Conservation (phyloP, 64 coral and sea anemone species). For the Actinia equina region DNA sequence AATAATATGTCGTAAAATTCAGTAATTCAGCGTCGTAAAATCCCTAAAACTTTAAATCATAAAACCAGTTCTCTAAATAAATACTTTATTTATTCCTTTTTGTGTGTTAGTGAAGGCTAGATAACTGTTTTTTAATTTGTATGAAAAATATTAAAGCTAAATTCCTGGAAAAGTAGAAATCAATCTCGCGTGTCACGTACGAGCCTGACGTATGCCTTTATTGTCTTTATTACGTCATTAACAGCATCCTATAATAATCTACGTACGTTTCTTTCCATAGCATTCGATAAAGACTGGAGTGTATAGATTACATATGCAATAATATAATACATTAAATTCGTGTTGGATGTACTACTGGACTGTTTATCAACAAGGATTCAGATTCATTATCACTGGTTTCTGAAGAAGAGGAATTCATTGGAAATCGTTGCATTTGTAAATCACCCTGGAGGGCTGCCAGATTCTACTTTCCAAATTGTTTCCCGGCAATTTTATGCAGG, state of each 20-base stretch:
- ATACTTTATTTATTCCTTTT: too few species aligned
- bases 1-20: neutral
- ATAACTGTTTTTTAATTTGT: neutral
- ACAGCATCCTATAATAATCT: neutral
- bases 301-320: neutral
- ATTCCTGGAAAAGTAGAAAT: neutral
- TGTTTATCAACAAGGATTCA: neutral
- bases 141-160: neutral
- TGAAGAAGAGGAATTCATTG: constrained; percentile 22
- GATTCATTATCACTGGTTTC: neutral
- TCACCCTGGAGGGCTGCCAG: constrained; percentile 11
- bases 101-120: neutral
- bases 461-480: too few species aligned
- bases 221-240: constrained; percentile 1
- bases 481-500: constrained; percentile 76
- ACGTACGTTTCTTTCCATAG: neutral
- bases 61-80: too few species aligned
- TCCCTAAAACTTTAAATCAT: too few species aligned
- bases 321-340: too few species aligned
- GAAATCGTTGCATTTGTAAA: neutral
- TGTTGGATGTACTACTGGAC: too few species aligned
- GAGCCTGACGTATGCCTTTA: constrained; percentile 9
- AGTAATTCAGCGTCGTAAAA: too few species aligned
- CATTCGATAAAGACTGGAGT: neutral
- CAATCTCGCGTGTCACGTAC: neutral